Conservation (phyloP, 2,113 vertebrate genomes). For the Corynorhinus townsendii region DNA sequence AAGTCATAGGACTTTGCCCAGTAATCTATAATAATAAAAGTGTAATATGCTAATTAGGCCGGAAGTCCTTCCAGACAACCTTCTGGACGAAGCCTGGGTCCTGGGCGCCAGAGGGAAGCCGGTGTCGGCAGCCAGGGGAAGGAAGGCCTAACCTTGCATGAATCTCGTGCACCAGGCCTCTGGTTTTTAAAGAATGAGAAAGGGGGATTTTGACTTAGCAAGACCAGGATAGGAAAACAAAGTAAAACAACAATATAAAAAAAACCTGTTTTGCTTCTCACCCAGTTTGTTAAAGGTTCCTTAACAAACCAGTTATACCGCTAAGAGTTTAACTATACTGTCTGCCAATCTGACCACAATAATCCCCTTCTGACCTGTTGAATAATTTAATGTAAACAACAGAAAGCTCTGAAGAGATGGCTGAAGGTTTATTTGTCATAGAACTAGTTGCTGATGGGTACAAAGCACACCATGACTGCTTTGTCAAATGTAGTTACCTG, state of each 20-base stretch:
- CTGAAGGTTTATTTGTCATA: not conserved
- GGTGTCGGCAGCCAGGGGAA: too few species aligned
- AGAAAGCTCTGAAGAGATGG: not conserved
- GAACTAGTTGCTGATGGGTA: not conserved
- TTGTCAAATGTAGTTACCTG: not conserved
- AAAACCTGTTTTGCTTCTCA: not conserved
- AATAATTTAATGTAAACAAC: not conserved
- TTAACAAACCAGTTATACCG: not conserved
- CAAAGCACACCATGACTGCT: not conserved
- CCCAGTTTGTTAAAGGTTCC: not conserved
- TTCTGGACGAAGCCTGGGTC: too few species aligned
- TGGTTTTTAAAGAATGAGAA: not conserved
- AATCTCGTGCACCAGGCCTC: too few species aligned
- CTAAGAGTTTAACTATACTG: not conserved
- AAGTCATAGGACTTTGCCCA: not conserved
- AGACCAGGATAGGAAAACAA: not conserved
- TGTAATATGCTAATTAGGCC: too few species aligned
- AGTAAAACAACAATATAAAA: not conserved
- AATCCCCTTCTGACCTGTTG: not conserved
- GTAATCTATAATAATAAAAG: too few species aligned
- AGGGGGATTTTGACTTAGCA: not conserved
- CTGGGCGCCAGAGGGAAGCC: too few species aligned
- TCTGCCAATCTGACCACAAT: not conserved
- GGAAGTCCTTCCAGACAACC: too few species aligned
- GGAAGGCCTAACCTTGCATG: too few species aligned